These are phyloP conservation scores for Betta splendens DNA, from an alignment of 2,797 vertebrate genomes.

Conservation along the genomic window DNA sequence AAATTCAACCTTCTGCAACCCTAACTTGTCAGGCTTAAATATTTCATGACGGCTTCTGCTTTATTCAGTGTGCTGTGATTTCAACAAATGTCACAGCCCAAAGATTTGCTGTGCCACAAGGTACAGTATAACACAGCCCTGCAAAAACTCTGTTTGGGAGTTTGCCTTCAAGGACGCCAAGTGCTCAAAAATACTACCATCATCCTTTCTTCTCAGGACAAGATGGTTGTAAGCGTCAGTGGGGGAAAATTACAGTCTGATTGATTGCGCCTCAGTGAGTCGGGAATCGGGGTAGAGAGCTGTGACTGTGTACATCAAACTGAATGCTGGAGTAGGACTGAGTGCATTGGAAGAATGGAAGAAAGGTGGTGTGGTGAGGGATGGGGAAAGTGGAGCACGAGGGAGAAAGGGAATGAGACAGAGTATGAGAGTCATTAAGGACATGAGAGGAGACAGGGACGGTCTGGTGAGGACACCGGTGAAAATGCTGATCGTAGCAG, in stretches of 20 bases:
- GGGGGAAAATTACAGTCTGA: constrained; percentile 54
- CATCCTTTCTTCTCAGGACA: constrained; percentile 33
- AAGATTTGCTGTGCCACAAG: constrained; percentile 27
- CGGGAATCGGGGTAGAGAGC: constrained; percentile 26
- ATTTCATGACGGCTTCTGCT: too few relatives aligned
- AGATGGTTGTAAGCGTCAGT: constrained; percentile 42
- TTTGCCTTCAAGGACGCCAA: constrained; percentile 52
- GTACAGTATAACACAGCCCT: constrained; percentile 6
- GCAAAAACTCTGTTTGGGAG: constrained; percentile 22
- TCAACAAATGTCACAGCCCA: constrained; percentile 28
- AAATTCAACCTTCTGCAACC: constrained; percentile 1
- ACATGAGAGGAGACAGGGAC: constrained; percentile 50
- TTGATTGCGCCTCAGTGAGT: constrained; percentile 45
- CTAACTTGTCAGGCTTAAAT: background rate
- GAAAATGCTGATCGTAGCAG: constrained; percentile 72
- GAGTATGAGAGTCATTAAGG: constrained; percentile 42
- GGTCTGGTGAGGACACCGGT: constrained; percentile 52
- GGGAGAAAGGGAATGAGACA: background rate
- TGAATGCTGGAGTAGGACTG: constrained; percentile 3
- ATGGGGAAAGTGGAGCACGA: constrained; percentile 2
- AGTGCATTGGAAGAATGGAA: background rate
- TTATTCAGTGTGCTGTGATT: constrained; percentile 26
- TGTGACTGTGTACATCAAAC: constrained; percentile 23
- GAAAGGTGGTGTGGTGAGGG: background rate
- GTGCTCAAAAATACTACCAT: constrained; percentile 34